phyloP scores from a whole-genome alignment of 2,888 invertebrate species.

The Epirrhoe tristata region DNA sequence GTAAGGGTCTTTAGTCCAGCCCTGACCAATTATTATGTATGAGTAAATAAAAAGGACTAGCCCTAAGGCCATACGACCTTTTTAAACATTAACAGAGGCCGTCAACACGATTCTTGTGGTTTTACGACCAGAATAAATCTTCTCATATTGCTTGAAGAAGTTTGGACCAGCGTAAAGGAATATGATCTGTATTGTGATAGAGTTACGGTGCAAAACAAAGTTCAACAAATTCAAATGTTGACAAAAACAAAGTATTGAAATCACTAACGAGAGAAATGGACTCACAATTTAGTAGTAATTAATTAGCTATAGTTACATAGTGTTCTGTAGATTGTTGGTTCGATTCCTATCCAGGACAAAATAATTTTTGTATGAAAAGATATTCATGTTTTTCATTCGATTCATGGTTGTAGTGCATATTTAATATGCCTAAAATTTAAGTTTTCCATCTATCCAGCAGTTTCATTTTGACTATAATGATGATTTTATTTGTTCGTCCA shows the following conservation, averaged over 20 bases:
- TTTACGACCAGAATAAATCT: slow-evolving; percentile 14
- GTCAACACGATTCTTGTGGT: neutral
- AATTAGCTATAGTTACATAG: too few relatives aligned
- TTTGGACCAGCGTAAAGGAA: neutral
- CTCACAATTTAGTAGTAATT: too few relatives aligned
- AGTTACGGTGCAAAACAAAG: too few relatives aligned
- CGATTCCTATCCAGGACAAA: too few relatives aligned
- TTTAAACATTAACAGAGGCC: slow-evolving; percentile 16
- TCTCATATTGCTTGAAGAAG: neutral
- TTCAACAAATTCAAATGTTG: too few relatives aligned
- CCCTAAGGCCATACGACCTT: slow-evolving; percentile 18
- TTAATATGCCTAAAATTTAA: too few relatives aligned
- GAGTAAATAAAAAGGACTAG: slow-evolving; percentile 30
- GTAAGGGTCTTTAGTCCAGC: slow-evolving; percentile 1
- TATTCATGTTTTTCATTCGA: too few relatives aligned
- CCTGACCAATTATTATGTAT: slow-evolving; percentile 34
- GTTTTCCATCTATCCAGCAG: neutral
- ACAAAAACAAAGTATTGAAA: too few relatives aligned
- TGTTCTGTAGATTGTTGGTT: too few relatives aligned
- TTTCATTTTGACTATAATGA: neutral
- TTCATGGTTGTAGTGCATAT: too few relatives aligned
- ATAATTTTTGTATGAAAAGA: too few relatives aligned
- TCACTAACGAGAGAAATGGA: too few relatives aligned
- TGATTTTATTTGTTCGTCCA: neutral
- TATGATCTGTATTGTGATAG: neutral